A percentile compares a stretch with the other conserved stretches of the same genome.
phyloP scores from a whole-genome alignment of 2,797 vertebrate species.

The Poliocrania exsul region DNA sequence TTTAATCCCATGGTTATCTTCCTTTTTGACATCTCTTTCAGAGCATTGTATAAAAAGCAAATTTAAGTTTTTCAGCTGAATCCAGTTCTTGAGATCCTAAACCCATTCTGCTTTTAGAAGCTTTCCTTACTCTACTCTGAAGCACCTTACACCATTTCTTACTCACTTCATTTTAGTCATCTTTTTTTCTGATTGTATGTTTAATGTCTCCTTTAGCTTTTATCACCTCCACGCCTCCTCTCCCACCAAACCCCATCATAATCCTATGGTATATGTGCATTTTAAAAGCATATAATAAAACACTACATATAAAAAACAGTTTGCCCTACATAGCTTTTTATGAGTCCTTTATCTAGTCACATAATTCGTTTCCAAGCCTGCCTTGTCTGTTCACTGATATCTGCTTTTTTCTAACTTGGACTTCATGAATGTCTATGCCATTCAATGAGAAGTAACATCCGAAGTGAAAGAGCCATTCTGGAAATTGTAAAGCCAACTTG shows the following conservation, averaged over 20 bases:
- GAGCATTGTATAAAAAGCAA: background rate
- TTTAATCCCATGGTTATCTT: background rate
- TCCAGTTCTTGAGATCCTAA: background rate
- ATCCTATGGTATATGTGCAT: background rate
- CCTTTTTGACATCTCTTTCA: background rate
- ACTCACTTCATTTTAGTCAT: background rate
- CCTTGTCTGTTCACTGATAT: background rate
- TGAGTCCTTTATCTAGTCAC: background rate
- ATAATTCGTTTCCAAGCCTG: background rate
- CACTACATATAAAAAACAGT: background rate
- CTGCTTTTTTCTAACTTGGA: background rate
- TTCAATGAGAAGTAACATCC: background rate
- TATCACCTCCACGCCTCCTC: background rate
- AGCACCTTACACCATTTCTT: background rate
- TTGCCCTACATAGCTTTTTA: background rate
- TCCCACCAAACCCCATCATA: background rate
- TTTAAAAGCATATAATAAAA: background rate
- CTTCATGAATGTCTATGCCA: background rate
- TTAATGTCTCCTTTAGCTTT: background rate
- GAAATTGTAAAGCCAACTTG: background rate
- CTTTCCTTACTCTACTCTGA: background rate
- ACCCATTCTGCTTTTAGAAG: background rate
- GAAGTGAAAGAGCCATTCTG: accelerated
- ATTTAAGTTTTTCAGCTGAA: background rate
- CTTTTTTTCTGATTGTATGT: background rate